Base-by-base conservation (phyloP, 1,140 invertebrate species). In the Ceratina calcarata region DNA sequence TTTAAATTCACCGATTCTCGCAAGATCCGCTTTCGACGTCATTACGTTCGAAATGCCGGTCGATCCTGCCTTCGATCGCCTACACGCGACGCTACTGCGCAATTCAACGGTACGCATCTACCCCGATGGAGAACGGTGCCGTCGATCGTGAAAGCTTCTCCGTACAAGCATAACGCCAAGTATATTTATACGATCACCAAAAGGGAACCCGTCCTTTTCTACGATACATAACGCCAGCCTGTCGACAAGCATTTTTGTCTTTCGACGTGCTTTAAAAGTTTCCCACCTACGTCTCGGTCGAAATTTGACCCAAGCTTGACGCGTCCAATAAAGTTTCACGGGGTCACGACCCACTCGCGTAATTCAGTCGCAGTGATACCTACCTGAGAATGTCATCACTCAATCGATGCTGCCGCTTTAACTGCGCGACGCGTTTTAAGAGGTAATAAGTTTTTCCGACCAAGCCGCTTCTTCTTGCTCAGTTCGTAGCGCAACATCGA, bases 1-100 rank as follows among this genome's bases (percentile, higher is more conserved):
- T 51, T 71, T 61, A 20, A 62, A 61, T 22, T 69, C 58, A 13
- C 20, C 8, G 66, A 66, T 18, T 37, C 32, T 66, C 68, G 72
- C 22, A 51, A 45, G 37, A 58, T 58, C 49, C 32, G 51, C 37
- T 53, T 53, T 62, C 62, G 37, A 51, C 20, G 65, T 12, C 3
- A 37, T 70, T 15, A 15, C 64, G 58, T 51, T 62, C 18, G 53
- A 74, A 74, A 78, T 60, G 70, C 82, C 80, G 82, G 82, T 83
- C 80, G 82, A 83, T 83, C 72, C 65, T 57, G 61, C 49, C 13
- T 20, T 66, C 24, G 69, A 66, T 74, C 77, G 71, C 70, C 61
- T 57, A 83, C 61, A 71, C 81, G 81, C 81, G 71, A 84, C 81
- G 83, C 83, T 80, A 84, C 83, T 83, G 71, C 83, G 83, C 83